Conservation (phyloP, 2,113 vertebrate genomes). For the Heptranchias perlo region DNA sequence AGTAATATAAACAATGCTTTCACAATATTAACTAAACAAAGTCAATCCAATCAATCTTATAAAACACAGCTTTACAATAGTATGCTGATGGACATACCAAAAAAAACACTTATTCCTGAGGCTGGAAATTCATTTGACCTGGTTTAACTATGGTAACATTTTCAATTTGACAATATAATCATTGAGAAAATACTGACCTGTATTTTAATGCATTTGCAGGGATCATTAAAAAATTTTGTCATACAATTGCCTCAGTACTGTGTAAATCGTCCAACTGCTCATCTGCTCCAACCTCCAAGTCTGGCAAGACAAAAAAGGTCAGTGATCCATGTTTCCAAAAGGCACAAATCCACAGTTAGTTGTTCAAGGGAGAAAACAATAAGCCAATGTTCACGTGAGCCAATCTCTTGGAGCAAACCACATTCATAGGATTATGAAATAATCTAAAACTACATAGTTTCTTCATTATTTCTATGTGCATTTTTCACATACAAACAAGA, state of each 20-base stretch:
- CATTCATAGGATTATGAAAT: slow-evolving; percentile 31
- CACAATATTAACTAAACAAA: background rate
- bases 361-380: slow-evolving; percentile 52
- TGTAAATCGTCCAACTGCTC: background rate
- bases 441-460: background rate
- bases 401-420: slow-evolving; percentile 41
- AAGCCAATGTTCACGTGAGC: slow-evolving; percentile 46
- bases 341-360: slow-evolving; percentile 56
- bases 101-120: background rate
- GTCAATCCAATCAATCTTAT: background rate
- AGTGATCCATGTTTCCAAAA: slow-evolving; percentile 51
- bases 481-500: background rate
- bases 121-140: background rate
- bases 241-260: background rate
- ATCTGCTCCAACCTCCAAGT: background rate
- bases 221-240: background rate
- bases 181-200: background rate
- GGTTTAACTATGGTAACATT: background rate
- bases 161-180: background rate
- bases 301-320: slow-evolving; percentile 28
- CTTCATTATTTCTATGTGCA: background rate
- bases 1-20: too few relatives aligned
- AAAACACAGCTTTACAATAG: background rate
- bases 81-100: background rate
- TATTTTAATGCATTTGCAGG: background rate